Base-by-base conservation (phyloP, 2,113 vertebrate species). In the Pteropus alecto region DNA sequence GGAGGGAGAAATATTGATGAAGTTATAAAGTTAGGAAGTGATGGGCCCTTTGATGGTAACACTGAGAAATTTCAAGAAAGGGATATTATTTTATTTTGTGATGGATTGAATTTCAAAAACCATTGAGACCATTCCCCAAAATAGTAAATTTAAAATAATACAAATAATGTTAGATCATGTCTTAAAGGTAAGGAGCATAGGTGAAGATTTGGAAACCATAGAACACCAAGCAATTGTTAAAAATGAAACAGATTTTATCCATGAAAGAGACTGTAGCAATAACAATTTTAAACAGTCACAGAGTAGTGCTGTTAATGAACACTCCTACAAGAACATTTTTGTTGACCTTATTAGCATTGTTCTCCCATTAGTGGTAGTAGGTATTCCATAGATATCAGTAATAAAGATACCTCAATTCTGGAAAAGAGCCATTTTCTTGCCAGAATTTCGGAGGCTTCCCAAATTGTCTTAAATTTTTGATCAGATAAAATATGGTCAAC, bases 291-390 rank as follows among this genome's bases (percentile, higher is more conserved):
- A 35, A 46, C 3, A 1, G 77, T 79, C 74, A 86, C 86, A 2
- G 51, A 95, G 51, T 79, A 77, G n/a, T 1, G 1, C 48, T 60
- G 12, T 51, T 79, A 96, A 95, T 93, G 88, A 96, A 96, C 93
- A 91, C 81, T 94, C 78, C 88, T 85, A 85, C 67, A 86, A 38
- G 77, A 94, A 95, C 93, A 94, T 96, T 97, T 94, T 88, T 97
- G 95, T 96, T 97, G 94, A 94, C 87, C 87, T 97, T 78, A 94
- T 97, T 95, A 93, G 73, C 76, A 51, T 67, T 96, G 48, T 89
- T 96, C 81, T 94, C 76, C 79, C 79, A 93, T 96, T 93, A 94
- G 77, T 68, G 46, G 68, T 92, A 83, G 73, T 74, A 96, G 95
- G 46, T 90, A 30, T 41, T 86, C 71, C 51, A 16, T 22, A 82